Evolutionary conservation across 2,113 vertebrate species (phyloP), one percentile per base, ranked within the genome.

Genomic region (Herpetotheres cachinnans): DNA sequence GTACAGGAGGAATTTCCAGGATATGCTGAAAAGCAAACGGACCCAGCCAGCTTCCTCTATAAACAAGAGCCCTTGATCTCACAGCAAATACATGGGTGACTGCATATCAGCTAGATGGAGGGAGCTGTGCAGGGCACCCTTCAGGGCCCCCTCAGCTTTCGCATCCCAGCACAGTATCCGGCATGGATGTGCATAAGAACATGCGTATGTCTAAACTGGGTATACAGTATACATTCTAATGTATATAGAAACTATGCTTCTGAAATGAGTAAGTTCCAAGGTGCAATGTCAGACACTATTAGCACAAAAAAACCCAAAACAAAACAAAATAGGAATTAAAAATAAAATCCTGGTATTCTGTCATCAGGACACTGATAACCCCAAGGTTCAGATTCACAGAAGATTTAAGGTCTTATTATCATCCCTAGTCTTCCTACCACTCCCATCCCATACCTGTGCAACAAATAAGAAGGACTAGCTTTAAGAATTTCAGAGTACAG

Each of bases 111-210:
- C 21, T 14, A 30, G 34, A 5, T 10, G 47, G 25, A 90, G 32
- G 11, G 10, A 3, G 13, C 26, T 36, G 32, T 0, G 0, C 19
- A 29, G 32, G 55, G 9, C 25, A 76, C 4, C 19, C 47, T 46
- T 38, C 29, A 22, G 44, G 54, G 79, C 5, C 9, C 0, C 0
- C 21, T 72, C 54, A 55, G 40, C 1, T 0, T 9, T 21, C 54
- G 54, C 38, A 86, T 50, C 38, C 46, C 26, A 11, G 30, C 44
- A 36, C 1, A 59, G 3, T 14, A 24, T 14, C 49, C 2, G 2
- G n/a, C 27, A 52, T 3, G 16, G 25, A 59, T 11, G 9, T 52
- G 32, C 6, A 1, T 18, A 61, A 66, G 40, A 94, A 70, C 7
- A 27, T 15, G 36, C 9, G 5, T 6, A 13, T 18, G 7, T 40